Conservation (phyloP, 1,140 invertebrate species). For the Papilio glaucus region DNA sequence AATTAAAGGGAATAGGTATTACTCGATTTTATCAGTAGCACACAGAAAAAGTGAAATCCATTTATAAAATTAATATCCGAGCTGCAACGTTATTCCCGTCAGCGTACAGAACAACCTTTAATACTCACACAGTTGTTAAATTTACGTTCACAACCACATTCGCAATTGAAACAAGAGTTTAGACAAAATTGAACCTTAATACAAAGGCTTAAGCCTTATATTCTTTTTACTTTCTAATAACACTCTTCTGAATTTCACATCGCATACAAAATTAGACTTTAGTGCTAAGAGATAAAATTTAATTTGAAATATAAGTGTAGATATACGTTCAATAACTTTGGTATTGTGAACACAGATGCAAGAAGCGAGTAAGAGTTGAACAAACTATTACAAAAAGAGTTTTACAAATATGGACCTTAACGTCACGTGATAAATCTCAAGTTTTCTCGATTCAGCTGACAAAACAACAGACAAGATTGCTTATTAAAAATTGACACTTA, state of each 20-base stretch:
- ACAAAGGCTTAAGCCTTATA: slow-evolving; percentile 38
- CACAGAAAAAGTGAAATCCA: slow-evolving; percentile 31
- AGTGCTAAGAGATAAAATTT: background rate
- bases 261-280: slow-evolving; percentile 1
- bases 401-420: slow-evolving; percentile 17
- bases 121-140: slow-evolving; percentile 69
- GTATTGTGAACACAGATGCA: background rate
- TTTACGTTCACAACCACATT: slow-evolving; percentile 61
- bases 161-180: background rate
- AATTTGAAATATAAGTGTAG: background rate
- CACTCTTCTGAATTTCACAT: background rate
- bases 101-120: slow-evolving; percentile 59
- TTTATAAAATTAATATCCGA: slow-evolving; percentile 46
- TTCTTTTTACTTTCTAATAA: slow-evolving; percentile 19
- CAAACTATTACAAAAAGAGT: slow-evolving; percentile 17
- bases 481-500: background rate
- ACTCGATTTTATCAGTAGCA: background rate
- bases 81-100: slow-evolving; percentile 54
- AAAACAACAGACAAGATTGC: background rate
- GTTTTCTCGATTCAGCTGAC: background rate
- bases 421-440: background rate
- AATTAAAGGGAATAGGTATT: background rate
- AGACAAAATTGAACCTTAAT: slow-evolving; percentile 41
- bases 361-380: slow-evolving; percentile 21
- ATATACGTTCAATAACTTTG: slow-evolving; percentile 11